Evolutionary conservation across 2,888 invertebrate species (phyloP).

Genomic region (Idaea aversata): DNA sequence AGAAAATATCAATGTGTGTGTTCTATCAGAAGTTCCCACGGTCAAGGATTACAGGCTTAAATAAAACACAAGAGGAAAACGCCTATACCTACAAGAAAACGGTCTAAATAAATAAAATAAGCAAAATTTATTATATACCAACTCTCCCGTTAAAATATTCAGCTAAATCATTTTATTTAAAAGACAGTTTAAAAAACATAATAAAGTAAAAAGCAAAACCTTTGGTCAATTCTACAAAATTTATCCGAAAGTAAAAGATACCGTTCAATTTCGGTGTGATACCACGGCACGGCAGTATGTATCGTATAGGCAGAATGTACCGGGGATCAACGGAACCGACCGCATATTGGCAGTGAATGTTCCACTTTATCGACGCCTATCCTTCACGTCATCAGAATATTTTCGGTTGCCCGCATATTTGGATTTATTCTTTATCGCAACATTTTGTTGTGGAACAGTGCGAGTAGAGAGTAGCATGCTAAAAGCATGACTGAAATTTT

Average conservation of each 20-base stretch:
- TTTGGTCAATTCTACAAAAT: background rate
- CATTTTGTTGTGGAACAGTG: background rate
- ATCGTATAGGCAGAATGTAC: constrained; percentile 13
- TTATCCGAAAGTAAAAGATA: background rate
- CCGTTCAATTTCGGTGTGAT: background rate
- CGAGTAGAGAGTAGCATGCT: background rate
- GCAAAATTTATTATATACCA: no score
- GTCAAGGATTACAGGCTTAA: no score
- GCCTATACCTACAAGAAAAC: no score
- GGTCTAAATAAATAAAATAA: no score
- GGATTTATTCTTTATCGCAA: background rate
- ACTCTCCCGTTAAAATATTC: background rate
- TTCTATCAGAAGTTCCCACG: no score
- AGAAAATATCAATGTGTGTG: no score
- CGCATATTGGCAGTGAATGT: constrained; percentile 39
- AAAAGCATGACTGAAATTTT: background rate
- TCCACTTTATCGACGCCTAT: constrained; percentile 32
- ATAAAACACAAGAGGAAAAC: no score
- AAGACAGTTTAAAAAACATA: background rate
- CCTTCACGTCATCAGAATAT: constrained; percentile 3
- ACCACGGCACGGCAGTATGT: background rate
- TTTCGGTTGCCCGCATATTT: constrained; percentile 1
- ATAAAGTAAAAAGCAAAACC: background rate
- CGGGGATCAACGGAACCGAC: constrained; percentile 36
- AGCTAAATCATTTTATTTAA: background rate